A percentile compares a stretch with the other conserved stretches of the same genome.
phyloP scores from a whole-genome alignment of 2,888 invertebrate species.

The Willowsia nigromaculata region DNA sequence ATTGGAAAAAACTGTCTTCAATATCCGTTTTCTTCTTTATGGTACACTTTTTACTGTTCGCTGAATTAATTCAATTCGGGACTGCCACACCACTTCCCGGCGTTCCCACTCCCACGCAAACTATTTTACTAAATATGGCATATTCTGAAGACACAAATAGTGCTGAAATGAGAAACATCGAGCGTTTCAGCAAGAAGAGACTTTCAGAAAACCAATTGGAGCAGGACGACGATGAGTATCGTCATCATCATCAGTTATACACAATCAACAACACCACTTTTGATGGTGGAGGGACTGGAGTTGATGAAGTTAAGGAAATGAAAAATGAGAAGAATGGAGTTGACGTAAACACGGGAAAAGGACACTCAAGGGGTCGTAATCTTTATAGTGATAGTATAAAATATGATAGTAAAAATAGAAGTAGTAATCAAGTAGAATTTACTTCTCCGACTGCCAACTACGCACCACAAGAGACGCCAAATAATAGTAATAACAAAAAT shows the following conservation, averaged over 20 bases:
- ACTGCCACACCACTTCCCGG: constrained; percentile 21
- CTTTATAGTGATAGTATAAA: not conserved
- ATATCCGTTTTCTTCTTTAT: not conserved
- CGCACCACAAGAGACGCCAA: not conserved
- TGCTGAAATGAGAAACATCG: not conserved
- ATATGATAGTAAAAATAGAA: not conserved
- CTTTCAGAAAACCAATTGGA: not conserved
- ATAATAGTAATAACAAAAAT: constrained; percentile 18
- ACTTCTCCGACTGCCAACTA: not conserved
- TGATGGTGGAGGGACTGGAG: not conserved
- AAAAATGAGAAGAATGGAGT: constrained; percentile 28
- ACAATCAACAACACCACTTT: constrained; percentile 15
- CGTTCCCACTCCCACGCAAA: constrained; percentile 32
- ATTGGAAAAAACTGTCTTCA: not conserved
- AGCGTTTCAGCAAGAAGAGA: not conserved
- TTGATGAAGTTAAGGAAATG: constrained; percentile 28
- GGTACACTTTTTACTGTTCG: not conserved
- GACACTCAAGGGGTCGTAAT: not conserved
- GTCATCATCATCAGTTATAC: not conserved
- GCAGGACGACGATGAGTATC: not conserved
- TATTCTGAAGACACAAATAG: not conserved
- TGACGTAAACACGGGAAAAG: constrained; percentile 4
- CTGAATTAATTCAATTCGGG: not conserved
- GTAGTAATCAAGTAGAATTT: constrained; percentile 36
- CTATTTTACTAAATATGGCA: not conserved